phyloP scores from a whole-genome alignment of 2,113 vertebrate species.

The Plestiodon gilberti region DNA sequence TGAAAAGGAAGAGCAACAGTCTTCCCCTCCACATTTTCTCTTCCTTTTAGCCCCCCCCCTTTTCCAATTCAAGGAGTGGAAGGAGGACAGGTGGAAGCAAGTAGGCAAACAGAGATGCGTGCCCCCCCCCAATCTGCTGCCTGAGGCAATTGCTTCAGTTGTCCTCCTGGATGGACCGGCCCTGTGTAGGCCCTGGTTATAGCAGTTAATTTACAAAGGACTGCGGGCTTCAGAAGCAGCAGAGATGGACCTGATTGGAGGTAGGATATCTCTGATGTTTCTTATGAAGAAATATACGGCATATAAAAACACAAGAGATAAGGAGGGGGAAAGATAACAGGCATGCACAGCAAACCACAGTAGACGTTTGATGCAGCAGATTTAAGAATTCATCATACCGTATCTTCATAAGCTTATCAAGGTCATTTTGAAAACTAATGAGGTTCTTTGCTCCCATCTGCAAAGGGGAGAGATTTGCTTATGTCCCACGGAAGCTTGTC shows the following conservation, averaged over 20 bases:
- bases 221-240: not conserved
- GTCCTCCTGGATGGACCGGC: too few species aligned
- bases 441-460: not conserved
- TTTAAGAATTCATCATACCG: not conserved
- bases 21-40: not conserved
- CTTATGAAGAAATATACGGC: not conserved
- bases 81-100: too few species aligned
- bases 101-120: too few species aligned
- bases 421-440: not conserved
- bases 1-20: too few species aligned
- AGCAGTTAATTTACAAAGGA: not conserved
- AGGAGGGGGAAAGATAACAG: not conserved
- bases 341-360: not conserved
- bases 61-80: too few species aligned
- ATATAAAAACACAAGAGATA: too few species aligned
- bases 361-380: not conserved
- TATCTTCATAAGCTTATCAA: not conserved
- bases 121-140: too few species aligned
- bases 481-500: too few species aligned
- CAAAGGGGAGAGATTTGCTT: not conserved
- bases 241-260: not conserved
- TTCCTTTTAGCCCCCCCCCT: not conserved
- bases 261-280: not conserved
- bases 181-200: not conserved
- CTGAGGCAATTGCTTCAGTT: too few species aligned